These are phyloP conservation scores for Ericerus pela DNA, from an alignment of 1,140 invertebrate genomes.

Conservation along the genomic window DNA sequence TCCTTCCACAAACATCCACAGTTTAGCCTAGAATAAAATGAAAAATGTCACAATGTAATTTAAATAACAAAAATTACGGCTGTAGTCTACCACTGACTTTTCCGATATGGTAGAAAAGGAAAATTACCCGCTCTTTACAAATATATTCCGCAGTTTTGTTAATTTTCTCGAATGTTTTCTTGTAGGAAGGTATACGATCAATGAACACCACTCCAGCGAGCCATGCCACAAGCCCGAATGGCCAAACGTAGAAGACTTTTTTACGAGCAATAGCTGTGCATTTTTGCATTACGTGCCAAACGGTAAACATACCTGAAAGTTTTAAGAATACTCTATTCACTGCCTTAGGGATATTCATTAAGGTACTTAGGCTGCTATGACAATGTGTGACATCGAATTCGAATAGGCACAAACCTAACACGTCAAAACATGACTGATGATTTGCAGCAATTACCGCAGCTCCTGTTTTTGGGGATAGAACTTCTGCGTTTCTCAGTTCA, in stretches of 20 bases:
- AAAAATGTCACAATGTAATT: too few relatives aligned
- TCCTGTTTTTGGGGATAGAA: constrained; percentile 25
- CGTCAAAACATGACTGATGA: constrained; percentile 38
- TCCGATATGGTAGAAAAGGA: too few relatives aligned
- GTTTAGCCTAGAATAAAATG: constrained; percentile 41
- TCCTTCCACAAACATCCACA: constrained; percentile 49
- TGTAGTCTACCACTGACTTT: too few relatives aligned
- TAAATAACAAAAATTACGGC: too few relatives aligned
- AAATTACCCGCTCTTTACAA: constrained; percentile 18
- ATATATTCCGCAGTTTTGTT: constrained; percentile 17
- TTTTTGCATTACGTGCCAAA: constrained; percentile 35
- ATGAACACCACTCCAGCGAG: constrained; percentile 79
- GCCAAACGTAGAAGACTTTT: constrained; percentile 73
- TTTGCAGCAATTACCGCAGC: constrained; percentile 35
- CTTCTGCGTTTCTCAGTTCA: constrained; percentile 32
- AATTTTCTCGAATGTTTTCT: constrained; percentile 22
- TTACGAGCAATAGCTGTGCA: constrained; percentile 52
- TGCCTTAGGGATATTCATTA: too few relatives aligned
- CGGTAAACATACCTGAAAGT: constrained; percentile 26
- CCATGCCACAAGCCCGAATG: constrained; percentile 76
- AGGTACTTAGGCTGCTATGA: not conserved
- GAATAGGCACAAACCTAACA: too few relatives aligned
- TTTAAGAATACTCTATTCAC: constrained; percentile 16
- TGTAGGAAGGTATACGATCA: constrained; percentile 47
- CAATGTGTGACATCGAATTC: constrained; percentile 9